phyloP scores from a whole-genome alignment of 2,888 invertebrate genomes.

The Psococerastis gibbosa region DNA sequence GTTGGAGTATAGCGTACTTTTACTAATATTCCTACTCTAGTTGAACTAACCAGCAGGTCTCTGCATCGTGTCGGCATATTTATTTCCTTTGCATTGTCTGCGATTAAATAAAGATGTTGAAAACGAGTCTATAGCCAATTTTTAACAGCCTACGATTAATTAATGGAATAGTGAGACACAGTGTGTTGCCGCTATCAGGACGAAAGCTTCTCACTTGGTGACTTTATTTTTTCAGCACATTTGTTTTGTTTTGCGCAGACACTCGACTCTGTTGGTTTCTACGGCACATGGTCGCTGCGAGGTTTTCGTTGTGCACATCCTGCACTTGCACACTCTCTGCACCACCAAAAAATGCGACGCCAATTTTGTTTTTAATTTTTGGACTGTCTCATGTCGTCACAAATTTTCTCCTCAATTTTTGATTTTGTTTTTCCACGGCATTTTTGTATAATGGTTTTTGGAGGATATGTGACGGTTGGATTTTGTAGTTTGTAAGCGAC shows the following conservation, averaged over 20 bases:
- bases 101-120: no score
- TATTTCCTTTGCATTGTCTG: no score
- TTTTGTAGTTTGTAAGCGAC: constrained; percentile 27
- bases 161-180: no score
- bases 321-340: neutral
- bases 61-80: no score
- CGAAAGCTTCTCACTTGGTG: neutral
- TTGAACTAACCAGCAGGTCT: no score
- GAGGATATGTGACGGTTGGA: constrained; percentile 27
- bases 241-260: neutral
- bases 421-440: constrained; percentile 37
- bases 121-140: no score
- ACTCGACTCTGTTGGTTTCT: neutral
- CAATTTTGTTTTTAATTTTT: no score
- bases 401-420: constrained; percentile 35
- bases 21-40: no score
- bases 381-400: no score
- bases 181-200: neutral
- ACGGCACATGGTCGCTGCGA: neutral
- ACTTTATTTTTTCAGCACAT: neutral
- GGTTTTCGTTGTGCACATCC: neutral
- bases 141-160: no score
- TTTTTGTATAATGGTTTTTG: constrained; percentile 22
- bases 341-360: no score
- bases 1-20: no score